Evolutionary conservation across 2,888 invertebrate species (phyloP).

Genomic region (Linhomoeus sp.): DNA sequence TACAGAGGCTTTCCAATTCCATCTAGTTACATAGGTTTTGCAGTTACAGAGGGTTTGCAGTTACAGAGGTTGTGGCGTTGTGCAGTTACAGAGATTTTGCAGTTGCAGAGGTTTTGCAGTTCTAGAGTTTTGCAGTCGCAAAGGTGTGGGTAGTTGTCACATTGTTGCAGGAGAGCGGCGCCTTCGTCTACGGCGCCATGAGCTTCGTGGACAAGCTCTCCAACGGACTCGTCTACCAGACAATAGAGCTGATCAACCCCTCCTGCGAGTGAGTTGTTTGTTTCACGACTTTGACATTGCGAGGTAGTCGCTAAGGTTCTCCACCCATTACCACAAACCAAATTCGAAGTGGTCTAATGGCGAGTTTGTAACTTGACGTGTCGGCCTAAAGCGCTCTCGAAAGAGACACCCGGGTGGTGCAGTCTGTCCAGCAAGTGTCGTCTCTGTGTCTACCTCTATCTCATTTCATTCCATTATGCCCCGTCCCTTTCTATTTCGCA

Average conservation of each 20-base stretch:
- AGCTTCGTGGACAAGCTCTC: slow-evolving; percentile 79
- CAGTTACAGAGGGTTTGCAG: no score
- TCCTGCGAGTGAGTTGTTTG: slow-evolving; percentile 13
- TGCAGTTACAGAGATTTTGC: no score
- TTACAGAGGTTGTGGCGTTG: no score
- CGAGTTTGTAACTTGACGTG: not conserved
- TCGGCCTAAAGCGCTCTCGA: no score
- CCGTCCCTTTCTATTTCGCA: not conserved
- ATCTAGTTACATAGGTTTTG: no score
- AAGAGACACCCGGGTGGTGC: no score
- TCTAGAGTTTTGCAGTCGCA: no score
- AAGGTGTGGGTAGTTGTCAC: no score
- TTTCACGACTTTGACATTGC: not conserved
- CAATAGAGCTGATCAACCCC: slow-evolving; percentile 56
- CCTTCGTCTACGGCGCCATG: slow-evolving; percentile 74
- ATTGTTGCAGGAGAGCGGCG: slow-evolving; percentile 53
- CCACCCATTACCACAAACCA: not conserved
- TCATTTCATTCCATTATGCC: not conserved
- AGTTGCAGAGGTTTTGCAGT: no score
- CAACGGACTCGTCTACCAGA: slow-evolving; percentile 63
- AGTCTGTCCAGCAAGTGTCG: no score
- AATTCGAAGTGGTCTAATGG: not conserved
- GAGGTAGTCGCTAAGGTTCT: not conserved
- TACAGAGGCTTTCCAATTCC: no score
- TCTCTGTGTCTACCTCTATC: no score